Percentiles rank a stretch among this genome's conserved stretches.
These are phyloP conservation scores for Aethina tumida DNA, from an alignment of 1,140 invertebrate genomes.

Conservation along the genomic window DNA sequence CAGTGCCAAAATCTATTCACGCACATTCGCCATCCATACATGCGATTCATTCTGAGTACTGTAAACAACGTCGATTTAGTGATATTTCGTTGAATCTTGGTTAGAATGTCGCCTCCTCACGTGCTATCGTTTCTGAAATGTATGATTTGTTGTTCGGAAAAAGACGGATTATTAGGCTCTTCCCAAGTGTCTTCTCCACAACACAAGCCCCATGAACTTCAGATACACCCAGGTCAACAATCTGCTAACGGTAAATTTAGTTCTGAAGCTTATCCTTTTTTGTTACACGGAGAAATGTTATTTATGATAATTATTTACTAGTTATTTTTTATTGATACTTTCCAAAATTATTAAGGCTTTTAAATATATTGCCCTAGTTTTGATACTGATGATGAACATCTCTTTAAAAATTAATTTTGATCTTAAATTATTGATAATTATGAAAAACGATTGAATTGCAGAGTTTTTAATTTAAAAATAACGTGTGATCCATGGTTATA, in stretches of 20 bases:
- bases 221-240: constrained; percentile 58
- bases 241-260: constrained; percentile 71
- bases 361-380: too few species aligned
- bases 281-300: constrained; percentile 6
- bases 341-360: too few species aligned
- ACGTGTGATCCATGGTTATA: too few species aligned
- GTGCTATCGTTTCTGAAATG: constrained; percentile 26
- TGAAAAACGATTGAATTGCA: too few species aligned
- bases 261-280: constrained; percentile 7
- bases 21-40: too few species aligned
- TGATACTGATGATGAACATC: too few species aligned
- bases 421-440: background rate
- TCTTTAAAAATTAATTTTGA: constrained; percentile 5
- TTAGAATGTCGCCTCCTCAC: constrained; percentile 20
- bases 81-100: too few species aligned
- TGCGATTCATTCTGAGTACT: too few species aligned
- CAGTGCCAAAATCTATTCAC: too few species aligned
- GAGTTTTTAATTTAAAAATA: too few species aligned
- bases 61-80: background rate
- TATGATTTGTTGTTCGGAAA: constrained; percentile 34
- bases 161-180: constrained; percentile 47
- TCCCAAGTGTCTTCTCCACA: constrained; percentile 61
- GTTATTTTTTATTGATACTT: too few species aligned
- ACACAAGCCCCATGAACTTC: constrained; percentile 56
- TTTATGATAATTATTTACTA: too few species aligned